These are phyloP conservation scores for Lucinisca nassula DNA, from an alignment of 2,888 invertebrate genomes.

Conservation along the genomic window DNA sequence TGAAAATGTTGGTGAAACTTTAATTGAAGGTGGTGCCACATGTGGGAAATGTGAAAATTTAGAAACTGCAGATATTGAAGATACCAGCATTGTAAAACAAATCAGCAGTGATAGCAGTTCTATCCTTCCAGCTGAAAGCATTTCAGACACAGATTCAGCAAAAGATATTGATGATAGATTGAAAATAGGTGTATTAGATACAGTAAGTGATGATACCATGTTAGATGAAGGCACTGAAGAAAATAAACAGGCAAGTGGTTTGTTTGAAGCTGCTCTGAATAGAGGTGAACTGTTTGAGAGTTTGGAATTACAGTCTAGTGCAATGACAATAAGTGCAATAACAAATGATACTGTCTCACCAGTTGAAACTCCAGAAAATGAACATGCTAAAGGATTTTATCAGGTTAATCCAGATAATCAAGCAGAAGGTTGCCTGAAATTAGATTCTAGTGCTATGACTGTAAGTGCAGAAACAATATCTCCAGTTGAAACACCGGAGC, in stretches of 20 bases:
- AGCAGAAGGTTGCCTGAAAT: neutral
- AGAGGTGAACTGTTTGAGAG: neutral
- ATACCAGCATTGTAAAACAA: no score
- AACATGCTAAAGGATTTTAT: conserved; percentile 61
- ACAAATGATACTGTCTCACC: conserved; percentile 53
- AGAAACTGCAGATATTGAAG: no score
- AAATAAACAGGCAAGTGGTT: conserved; percentile 57
- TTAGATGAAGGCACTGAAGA: conserved; percentile 59
- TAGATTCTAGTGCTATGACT: neutral
- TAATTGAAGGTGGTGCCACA: no score
- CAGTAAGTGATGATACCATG: conserved; percentile 43
- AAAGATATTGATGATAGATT: neutral
- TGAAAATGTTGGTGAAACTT: no score
- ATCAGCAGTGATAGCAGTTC: no score
- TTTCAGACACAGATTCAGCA: no score
- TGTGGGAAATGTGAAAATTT: no score
- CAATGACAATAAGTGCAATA: conserved; percentile 47
- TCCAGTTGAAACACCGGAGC: conserved; percentile 41
- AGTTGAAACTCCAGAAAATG: conserved; percentile 56
- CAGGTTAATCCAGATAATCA: conserved; percentile 58
- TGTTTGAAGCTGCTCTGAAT: conserved; percentile 62
- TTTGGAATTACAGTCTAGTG: neutral
- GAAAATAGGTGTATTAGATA: neutral
- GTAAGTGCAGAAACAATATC: conserved; percentile 7
- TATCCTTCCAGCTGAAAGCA: no score